A percentile compares a stretch with the other conserved stretches of the same genome.
Conservation (phyloP, 2,888 invertebrate species). For the Actias luna region DNA sequence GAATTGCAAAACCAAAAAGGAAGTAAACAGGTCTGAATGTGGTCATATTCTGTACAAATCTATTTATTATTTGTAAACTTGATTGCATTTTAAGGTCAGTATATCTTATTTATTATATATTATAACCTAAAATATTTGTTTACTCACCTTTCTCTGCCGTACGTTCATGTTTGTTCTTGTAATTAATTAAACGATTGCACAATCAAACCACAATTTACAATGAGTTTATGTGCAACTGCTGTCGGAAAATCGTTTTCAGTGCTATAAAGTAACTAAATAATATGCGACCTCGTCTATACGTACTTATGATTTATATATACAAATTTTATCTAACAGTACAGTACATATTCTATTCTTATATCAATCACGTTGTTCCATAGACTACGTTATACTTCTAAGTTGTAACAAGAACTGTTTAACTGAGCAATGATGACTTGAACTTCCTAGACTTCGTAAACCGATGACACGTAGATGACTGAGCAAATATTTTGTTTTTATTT, state of each 20-base stretch:
- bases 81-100: not conserved
- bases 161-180: slow-evolving; percentile 45
- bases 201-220: not conserved
- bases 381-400: not conserved
- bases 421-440: not conserved
- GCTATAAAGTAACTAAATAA: not conserved
- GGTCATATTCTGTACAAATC: not conserved
- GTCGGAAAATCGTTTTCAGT: not conserved
- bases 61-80: not conserved
- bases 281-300: not conserved
- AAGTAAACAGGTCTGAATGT: not conserved
- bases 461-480: slow-evolving; percentile 10
- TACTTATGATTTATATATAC: not conserved
- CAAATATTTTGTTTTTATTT: slow-evolving; percentile 14
- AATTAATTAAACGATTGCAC: not conserved
- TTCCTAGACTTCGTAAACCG: not conserved
- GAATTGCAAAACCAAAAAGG: not conserved
- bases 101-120: not conserved
- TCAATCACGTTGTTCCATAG: not conserved
- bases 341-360: not conserved
- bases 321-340: not conserved
- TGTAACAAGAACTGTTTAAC: slow-evolving; percentile 12
- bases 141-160: slow-evolving; percentile 61
- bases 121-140: slow-evolving; percentile 17
- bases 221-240: not conserved